Evolutionary conservation across 2,888 invertebrate species (phyloP).

Genomic region (Seira musarum): DNA sequence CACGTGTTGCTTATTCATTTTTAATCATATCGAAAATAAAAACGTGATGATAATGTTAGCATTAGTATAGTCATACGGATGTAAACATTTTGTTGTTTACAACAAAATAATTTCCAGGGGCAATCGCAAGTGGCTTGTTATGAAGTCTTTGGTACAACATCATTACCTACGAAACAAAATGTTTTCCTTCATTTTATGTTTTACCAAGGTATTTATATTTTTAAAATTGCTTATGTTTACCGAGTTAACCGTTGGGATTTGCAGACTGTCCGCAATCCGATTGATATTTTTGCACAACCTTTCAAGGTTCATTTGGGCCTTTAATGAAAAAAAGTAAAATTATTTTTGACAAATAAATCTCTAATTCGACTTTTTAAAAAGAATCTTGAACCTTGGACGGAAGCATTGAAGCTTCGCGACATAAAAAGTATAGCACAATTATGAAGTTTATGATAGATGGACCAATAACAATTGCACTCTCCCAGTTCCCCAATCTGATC

Average conservation of each 20-base stretch:
- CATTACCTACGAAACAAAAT: conserved; percentile 1
- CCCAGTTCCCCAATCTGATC: neutral
- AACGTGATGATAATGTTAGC: too few relatives aligned
- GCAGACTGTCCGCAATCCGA: too few relatives aligned
- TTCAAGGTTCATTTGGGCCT: too few relatives aligned
- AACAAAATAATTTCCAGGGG: conserved; percentile 2
- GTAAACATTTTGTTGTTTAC: neutral
- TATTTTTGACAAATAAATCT: too few relatives aligned
- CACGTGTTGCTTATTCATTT: too few relatives aligned
- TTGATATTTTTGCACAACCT: too few relatives aligned
- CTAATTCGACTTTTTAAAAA: too few relatives aligned
- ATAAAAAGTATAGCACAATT: neutral
- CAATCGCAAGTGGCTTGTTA: neutral
- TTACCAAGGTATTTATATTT: neutral
- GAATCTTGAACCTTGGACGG: too few relatives aligned
- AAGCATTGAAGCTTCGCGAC: neutral
- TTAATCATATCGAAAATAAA: too few relatives aligned
- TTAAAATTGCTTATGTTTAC: neutral
- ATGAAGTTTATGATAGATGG: too few relatives aligned
- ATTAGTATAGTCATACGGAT: neutral
- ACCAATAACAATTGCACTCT: neutral
- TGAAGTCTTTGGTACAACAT: conserved; percentile 9
- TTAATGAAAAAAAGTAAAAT: too few relatives aligned
- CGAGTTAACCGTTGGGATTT: too few relatives aligned
- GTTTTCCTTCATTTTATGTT: neutral